Evolutionary conservation across 2,113 vertebrate species (phyloP).

Genomic region (Neolamprologus brichardi): DNA sequence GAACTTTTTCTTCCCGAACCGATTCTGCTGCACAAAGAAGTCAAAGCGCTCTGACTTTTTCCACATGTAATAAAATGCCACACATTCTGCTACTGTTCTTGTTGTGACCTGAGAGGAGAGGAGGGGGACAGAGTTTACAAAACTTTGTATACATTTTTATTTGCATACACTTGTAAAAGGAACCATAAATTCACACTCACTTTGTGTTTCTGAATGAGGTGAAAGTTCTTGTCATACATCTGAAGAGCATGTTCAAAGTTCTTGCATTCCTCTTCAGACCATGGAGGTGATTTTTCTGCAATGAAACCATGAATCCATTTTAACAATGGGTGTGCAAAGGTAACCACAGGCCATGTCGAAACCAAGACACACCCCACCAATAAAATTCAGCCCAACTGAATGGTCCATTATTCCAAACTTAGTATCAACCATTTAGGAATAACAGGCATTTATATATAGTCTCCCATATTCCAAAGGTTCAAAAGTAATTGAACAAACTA

Average conservation of each 20-base stretch:
- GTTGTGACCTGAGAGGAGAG: conserved; percentile 77
- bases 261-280: conserved; percentile 98
- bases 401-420: not conserved
- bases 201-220: conserved; percentile 99
- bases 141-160: not conserved
- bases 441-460: not conserved
- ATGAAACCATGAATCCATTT: not conserved
- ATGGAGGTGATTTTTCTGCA: conserved; percentile 84
- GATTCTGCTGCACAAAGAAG: conserved; percentile 94
- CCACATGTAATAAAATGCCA: conserved; percentile 99
- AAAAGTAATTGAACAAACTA: not conserved
- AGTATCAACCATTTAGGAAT: not conserved
- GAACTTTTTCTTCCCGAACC: conserved; percentile 95
- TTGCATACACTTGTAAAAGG: not conserved
- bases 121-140: not conserved
- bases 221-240: conserved; percentile 96
- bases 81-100: conserved; percentile 93
- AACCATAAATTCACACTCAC: conserved; percentile 55
- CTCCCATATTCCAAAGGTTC: not conserved
- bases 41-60: conserved; percentile 98
- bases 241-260: conserved; percentile 95
- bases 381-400: not conserved
- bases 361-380: not conserved
- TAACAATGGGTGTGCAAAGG: not conserved
- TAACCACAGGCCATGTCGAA: not conserved